These are phyloP conservation scores for Rhingia campestris DNA, from an alignment of 2,888 invertebrate species.

Conservation along the genomic window DNA sequence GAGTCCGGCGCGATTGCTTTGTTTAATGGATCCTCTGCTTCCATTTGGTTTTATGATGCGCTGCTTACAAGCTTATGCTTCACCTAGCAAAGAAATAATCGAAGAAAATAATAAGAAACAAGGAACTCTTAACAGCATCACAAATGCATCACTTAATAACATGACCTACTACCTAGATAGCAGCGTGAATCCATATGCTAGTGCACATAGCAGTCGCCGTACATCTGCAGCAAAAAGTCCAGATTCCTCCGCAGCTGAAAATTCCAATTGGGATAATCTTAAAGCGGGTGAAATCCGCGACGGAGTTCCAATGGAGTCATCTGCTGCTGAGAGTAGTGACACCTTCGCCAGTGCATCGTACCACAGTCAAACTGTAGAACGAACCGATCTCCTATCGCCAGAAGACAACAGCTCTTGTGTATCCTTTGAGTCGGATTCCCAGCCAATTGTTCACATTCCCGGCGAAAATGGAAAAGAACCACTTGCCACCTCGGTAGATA, in stretches of 20 bases:
- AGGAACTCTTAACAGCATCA: slow-evolving; percentile 78
- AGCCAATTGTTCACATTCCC: slow-evolving; percentile 82
- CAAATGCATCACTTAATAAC: slow-evolving; percentile 77
- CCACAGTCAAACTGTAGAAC: slow-evolving; percentile 81
- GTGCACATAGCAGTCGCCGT: slow-evolving; percentile 78
- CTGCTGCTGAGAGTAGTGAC: slow-evolving; percentile 78
- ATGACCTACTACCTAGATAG: slow-evolving; percentile 75
- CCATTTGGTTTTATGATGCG: slow-evolving; percentile 97
- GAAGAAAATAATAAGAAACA: slow-evolving; percentile 78
- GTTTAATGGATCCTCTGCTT: slow-evolving; percentile 96
- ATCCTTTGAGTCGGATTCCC: slow-evolving; percentile 82
- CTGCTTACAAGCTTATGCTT: slow-evolving; percentile 89
- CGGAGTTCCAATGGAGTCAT: slow-evolving; percentile 61
- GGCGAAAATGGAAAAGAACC: slow-evolving; percentile 75
- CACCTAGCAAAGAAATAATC: slow-evolving; percentile 82
- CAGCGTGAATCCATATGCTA: slow-evolving; percentile 67
- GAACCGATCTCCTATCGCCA: slow-evolving; percentile 81
- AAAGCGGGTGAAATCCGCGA: slow-evolving; percentile 74
- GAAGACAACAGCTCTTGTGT: slow-evolving; percentile 82
- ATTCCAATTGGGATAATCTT: slow-evolving; percentile 78
- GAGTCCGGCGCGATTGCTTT: slow-evolving; percentile 95
- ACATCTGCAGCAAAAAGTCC: slow-evolving; percentile 79
- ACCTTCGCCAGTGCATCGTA: slow-evolving; percentile 83
- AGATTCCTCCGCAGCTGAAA: slow-evolving; percentile 78
- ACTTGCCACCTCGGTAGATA: slow-evolving; percentile 73